These are phyloP conservation scores for Apamea anceps DNA, from an alignment of 2,888 invertebrate species.

Conservation along the genomic window DNA sequence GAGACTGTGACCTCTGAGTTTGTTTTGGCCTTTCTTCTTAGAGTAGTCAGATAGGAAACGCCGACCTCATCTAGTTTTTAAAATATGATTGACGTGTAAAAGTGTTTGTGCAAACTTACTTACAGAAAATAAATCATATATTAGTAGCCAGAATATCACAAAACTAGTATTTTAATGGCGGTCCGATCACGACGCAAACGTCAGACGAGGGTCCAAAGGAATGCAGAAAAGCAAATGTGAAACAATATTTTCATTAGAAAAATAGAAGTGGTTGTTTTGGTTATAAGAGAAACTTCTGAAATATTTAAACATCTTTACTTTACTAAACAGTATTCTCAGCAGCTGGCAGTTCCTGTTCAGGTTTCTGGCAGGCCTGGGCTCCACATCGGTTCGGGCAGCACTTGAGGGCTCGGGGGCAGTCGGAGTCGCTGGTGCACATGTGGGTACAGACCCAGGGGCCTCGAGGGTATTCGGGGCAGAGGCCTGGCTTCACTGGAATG, in stretches of 20 bases:
- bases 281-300: background rate
- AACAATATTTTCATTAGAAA: background rate
- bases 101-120: no score
- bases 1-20: no score
- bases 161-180: background rate
- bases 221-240: background rate
- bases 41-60: no score
- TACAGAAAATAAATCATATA: no score
- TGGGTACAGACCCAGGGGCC: conserved; percentile 90
- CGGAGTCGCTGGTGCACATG: conserved; percentile 88
- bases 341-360: conserved; percentile 69
- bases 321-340: conserved; percentile 30
- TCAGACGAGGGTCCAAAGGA: background rate
- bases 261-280: background rate
- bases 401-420: conserved; percentile 88
- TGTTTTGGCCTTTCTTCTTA: no score
- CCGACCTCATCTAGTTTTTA: no score
- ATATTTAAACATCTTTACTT: conserved; percentile 27
- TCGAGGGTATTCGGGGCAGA: conserved; percentile 86
- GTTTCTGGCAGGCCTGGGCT: conserved; percentile 86
- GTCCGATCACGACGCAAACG: background rate
- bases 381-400: conserved; percentile 91
- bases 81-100: no score
- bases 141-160: background rate
- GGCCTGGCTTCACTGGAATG: conserved; percentile 87